Conservation (phyloP, 2,113 vertebrate species). For the Epinephelus moara region DNA sequence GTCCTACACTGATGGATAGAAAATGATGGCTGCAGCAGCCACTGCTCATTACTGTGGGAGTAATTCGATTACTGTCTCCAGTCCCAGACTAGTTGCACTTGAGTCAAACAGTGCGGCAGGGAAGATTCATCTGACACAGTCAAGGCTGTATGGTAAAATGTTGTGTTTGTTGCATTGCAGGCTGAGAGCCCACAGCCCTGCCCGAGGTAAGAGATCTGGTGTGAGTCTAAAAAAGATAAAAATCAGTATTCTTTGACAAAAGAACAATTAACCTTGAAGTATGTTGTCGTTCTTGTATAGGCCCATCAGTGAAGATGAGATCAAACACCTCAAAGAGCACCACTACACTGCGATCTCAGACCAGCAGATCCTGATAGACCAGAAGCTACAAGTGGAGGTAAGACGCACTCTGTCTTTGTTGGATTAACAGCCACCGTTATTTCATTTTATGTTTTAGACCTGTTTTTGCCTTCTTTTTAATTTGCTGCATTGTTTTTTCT, state of each 20-base stretch:
- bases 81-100: slow-evolving; percentile 19
- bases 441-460: slow-evolving; percentile 49
- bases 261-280: not conserved
- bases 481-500: slow-evolving; percentile 76
- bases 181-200: slow-evolving; percentile 82
- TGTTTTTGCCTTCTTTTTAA: slow-evolving; percentile 58
- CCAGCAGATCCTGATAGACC: slow-evolving; percentile 90
- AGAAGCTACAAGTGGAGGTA: slow-evolving; percentile 92
- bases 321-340: slow-evolving; percentile 89
- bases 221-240: not conserved
- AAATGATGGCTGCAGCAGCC: slow-evolving; percentile 1
- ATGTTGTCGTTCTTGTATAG: slow-evolving; percentile 71
- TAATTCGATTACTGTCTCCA: slow-evolving; percentile 40
- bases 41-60: not conserved
- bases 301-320: slow-evolving; percentile 95
- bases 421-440: slow-evolving; percentile 6
- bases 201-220: slow-evolving; percentile 69
- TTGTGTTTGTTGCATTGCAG: slow-evolving; percentile 71
- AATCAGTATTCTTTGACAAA: not conserved
- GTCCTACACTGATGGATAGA: slow-evolving; percentile 12
- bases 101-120: not conserved
- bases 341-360: slow-evolving; percentile 92
- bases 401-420: not conserved
- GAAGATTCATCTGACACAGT: not conserved
- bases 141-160: not conserved